Evolutionary conservation across 2,888 invertebrate genomes (phyloP).

Genomic region (Parnassius mnemosyne): DNA sequence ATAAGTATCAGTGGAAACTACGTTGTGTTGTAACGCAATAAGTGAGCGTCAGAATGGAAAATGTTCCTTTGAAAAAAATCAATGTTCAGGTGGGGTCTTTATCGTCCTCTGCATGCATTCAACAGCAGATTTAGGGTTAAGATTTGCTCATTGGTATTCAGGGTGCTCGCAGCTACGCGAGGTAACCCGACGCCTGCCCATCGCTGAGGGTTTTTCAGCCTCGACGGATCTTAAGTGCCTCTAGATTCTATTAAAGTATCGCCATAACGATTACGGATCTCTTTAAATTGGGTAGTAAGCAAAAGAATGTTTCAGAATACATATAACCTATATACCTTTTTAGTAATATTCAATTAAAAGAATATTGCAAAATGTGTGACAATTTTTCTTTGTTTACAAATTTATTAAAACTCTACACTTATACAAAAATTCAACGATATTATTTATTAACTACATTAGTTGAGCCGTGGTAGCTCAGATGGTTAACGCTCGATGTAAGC

Average conservation of each 20-base stretch:
- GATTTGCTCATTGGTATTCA: slow-evolving; percentile 71
- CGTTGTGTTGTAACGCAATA: slow-evolving; percentile 26
- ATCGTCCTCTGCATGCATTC: slow-evolving; percentile 51
- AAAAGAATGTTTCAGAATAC: too few relatives aligned
- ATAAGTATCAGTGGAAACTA: not conserved
- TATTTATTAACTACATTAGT: too few relatives aligned
- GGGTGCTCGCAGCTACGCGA: slow-evolving; percentile 39
- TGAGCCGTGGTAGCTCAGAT: too few relatives aligned
- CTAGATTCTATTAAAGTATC: slow-evolving; percentile 58
- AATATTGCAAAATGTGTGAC: too few relatives aligned
- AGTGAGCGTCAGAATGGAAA: slow-evolving; percentile 31
- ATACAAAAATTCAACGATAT: too few relatives aligned
- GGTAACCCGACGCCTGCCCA: slow-evolving; percentile 38
- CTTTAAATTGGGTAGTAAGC: slow-evolving; percentile 32
- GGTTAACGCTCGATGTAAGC: too few relatives aligned
- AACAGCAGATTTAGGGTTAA: slow-evolving; percentile 65
- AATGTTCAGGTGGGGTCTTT: slow-evolving; percentile 61
- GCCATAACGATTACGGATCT: slow-evolving; percentile 30
- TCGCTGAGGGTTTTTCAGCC: slow-evolving; percentile 49
- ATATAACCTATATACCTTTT: too few relatives aligned
- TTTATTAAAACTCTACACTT: too few relatives aligned
- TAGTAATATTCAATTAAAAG: too few relatives aligned
- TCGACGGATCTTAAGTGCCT: slow-evolving; percentile 56
- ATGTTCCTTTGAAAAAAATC: slow-evolving; percentile 47
- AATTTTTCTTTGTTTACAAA: too few relatives aligned